A percentile compares a stretch with the other conserved stretches of the same genome.
These are phyloP conservation scores for Pogonocherus hispidulus DNA, from an alignment of 2,888 invertebrate species.

Conservation along the genomic window DNA sequence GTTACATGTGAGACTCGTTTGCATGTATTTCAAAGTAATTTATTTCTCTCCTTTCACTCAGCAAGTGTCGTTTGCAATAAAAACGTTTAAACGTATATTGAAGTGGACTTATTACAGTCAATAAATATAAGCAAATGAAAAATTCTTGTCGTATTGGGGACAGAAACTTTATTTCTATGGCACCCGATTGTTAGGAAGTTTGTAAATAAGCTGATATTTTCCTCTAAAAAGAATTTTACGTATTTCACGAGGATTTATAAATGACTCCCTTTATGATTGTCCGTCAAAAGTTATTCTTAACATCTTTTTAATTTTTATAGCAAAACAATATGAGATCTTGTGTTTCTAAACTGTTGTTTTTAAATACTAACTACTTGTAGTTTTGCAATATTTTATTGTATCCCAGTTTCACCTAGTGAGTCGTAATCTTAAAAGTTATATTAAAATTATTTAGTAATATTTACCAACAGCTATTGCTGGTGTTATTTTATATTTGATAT, in stretches of 20 bases:
- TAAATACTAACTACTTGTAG: no score
- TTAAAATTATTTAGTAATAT: no score
- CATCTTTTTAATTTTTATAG: no score
- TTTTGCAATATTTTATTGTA: no score
- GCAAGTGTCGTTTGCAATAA: constrained; percentile 42
- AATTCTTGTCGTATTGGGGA: constrained; percentile 23
- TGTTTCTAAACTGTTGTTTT: no score
- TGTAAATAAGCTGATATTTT: neutral
- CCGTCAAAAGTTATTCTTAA: neutral
- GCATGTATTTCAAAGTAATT: constrained; percentile 53
- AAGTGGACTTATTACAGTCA: constrained; percentile 37
- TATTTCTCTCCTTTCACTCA: constrained; percentile 50
- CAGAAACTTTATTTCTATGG: constrained; percentile 8
- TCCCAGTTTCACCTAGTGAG: no score
- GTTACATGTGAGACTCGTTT: constrained; percentile 56
- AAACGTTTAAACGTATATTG: constrained; percentile 41
- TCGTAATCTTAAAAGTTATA: no score
- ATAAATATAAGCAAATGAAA: constrained; percentile 47
- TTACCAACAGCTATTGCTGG: no score
- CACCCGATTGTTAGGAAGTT: constrained; percentile 20
- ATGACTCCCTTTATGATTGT: neutral
- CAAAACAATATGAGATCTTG: no score
- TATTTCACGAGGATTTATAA: neutral
- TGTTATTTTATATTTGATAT: no score
- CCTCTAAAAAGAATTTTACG: neutral